Evolutionary conservation across 2,888 invertebrate species (phyloP), one percentile per base, ranked within the genome.

Genomic region (Epirrhoe alternata): DNA sequence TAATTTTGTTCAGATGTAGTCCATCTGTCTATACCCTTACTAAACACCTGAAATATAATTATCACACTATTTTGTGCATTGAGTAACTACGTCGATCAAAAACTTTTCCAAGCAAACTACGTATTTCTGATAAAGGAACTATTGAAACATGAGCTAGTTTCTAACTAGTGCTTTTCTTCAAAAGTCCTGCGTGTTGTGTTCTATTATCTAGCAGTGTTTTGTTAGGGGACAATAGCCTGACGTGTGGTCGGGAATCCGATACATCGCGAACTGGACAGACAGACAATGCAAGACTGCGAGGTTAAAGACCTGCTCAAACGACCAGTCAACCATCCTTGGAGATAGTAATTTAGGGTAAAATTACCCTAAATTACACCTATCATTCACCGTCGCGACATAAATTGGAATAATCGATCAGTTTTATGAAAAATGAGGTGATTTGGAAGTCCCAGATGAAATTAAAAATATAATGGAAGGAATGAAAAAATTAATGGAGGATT

Each of bases 191-290:
- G 5, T 16, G 17, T 24, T 35, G 33, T 56, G 56, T 35, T 14
- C 56, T 42, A 56, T 64, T 67, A 64, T 68, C 57, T 65, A 24
- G 56, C 31, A 30, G 30, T 10, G 56, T 61, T 57, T 69, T 69
- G 68, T 69, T 51, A 38, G 31, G 5, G 38, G 49, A 69, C 68
- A 69, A 69, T 64, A 42, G 65, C 12, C 14, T 61, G 64, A 71
- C 58, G 68, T 66, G 64, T 61, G 64, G 66, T 64, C 54, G 58
- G 69, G 64, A 68, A 71, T 61, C 16, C 60, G 68, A 71, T 68
- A 71, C 61, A 58, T 64, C 61, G 52, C n/a, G 38, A 51, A 49
- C 31, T 35, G 31, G 61, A 16, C 61, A 57, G 30, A 3, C n/a
- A 33, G 31, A 66, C 54, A 58, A 51, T 58, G 50, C 56, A 6